These are phyloP conservation scores for Lithophane semibrunnea DNA, from an alignment of 2,888 invertebrate species.

Conservation along the genomic window DNA sequence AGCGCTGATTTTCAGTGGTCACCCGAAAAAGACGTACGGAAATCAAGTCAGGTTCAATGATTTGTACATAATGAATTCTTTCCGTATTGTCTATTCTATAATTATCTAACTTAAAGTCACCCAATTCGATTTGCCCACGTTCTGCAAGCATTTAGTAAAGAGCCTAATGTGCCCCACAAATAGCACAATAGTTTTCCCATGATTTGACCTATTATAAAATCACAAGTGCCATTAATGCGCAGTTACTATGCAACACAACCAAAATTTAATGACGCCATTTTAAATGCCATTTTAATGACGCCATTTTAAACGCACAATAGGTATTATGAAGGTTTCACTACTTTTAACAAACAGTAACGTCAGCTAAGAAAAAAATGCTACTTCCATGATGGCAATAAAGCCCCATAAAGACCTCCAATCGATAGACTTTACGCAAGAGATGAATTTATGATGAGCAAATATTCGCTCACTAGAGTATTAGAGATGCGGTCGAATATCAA, in stretches of 20 bases:
- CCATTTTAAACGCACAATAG: neutral
- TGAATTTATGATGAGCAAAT: constrained; percentile 50
- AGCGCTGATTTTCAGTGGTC: too few species aligned
- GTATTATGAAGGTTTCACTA: neutral
- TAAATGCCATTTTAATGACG: neutral
- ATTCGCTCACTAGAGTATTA: constrained; percentile 25
- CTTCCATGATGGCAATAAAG: constrained; percentile 22
- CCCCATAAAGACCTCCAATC: constrained; percentile 22
- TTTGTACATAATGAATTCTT: too few species aligned
- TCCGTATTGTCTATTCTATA: too few species aligned
- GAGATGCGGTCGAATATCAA: constrained; percentile 16
- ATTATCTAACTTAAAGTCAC: too few species aligned
- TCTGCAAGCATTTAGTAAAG: too few species aligned
- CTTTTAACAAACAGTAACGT: neutral
- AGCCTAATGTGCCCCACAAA: neutral
- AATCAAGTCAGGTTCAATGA: too few species aligned
- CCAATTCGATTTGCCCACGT: too few species aligned
- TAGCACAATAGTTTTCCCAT: neutral
- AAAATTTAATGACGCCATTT: neutral
- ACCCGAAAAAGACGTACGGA: too few species aligned
- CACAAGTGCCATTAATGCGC: neutral
- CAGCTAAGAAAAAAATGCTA: constrained; percentile 19
- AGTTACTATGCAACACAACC: neutral
- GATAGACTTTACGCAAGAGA: constrained; percentile 36
- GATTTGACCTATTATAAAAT: neutral